Evolutionary conservation across 2,113 vertebrate species (phyloP).

Genomic region (Ciconia boyciana): DNA sequence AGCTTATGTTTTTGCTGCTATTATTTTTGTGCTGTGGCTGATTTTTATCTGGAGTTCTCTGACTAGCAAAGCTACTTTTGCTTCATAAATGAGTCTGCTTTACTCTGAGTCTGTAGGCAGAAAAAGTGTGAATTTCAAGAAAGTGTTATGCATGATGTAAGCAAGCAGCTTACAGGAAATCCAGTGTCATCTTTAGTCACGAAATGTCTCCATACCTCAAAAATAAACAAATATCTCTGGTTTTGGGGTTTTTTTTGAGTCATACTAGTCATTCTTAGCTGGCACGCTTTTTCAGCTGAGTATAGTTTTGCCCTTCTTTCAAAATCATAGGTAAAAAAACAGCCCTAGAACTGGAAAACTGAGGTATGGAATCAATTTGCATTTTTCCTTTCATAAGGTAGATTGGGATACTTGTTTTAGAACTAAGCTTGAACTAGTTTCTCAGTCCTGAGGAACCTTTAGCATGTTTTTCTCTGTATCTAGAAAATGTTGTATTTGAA

Average conservation of each 20-base stretch:
- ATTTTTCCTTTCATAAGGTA: not conserved
- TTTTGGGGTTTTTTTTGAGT: not conserved
- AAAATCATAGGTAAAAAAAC: not conserved
- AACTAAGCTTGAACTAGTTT: not conserved
- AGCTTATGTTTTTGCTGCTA: not conserved
- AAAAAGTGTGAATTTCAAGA: not conserved
- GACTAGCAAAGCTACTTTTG: constrained; percentile 1
- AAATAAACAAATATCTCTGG: constrained; percentile 45
- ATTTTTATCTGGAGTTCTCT: not conserved
- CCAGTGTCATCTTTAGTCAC: constrained; percentile 12
- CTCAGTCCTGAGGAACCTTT: not conserved
- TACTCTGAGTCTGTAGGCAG: not conserved
- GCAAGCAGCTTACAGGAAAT: constrained; percentile 48
- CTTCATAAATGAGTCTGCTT: constrained; percentile 19
- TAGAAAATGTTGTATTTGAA: not conserved
- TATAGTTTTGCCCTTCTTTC: not conserved
- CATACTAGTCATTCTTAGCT: not conserved
- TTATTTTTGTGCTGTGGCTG: not conserved
- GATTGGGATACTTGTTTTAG: not conserved
- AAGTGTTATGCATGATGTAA: not conserved
- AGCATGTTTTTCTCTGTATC: not conserved
- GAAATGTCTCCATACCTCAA: constrained; percentile 38
- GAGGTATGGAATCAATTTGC: not conserved
- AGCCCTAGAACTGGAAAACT: not conserved
- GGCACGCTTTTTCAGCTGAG: not conserved